Evolutionary conservation across 2,888 invertebrate genomes (phyloP).

Genomic region (Erebia palarica): DNA sequence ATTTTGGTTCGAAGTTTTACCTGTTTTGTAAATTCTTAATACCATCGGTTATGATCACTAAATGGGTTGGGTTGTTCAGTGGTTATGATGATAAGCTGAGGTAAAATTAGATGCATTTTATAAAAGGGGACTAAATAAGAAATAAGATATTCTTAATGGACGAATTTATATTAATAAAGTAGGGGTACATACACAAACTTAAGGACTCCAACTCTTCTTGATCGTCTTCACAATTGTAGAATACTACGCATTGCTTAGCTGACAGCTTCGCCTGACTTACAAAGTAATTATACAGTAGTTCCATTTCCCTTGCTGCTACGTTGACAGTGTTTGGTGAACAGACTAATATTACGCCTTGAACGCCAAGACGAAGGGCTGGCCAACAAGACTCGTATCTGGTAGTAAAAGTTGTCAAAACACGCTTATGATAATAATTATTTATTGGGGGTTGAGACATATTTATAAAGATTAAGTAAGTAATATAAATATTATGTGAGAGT

Average conservation of each 20-base stretch:
- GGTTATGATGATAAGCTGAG: too few species aligned
- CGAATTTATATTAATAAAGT: background rate
- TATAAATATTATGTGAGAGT: too few species aligned
- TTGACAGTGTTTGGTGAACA: slow-evolving; percentile 79
- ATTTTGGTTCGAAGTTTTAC: too few species aligned
- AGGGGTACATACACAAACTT: slow-evolving; percentile 73
- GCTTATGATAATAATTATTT: too few species aligned
- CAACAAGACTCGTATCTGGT: slow-evolving; percentile 88
- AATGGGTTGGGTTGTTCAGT: too few species aligned
- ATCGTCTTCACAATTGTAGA: slow-evolving; percentile 80
- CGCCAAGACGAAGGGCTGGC: slow-evolving; percentile 87
- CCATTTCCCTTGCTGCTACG: slow-evolving; percentile 81
- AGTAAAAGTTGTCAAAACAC: background rate
- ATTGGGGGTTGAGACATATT: too few species aligned
- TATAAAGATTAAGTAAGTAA: too few species aligned
- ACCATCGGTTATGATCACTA: too few species aligned
- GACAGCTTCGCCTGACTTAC: slow-evolving; percentile 85
- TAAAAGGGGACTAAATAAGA: background rate
- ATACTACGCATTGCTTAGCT: slow-evolving; percentile 85
- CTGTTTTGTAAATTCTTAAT: too few species aligned
- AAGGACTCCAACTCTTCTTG: slow-evolving; percentile 70
- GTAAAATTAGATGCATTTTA: too few species aligned
- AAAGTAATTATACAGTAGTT: slow-evolving; percentile 85
- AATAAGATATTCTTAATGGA: background rate
- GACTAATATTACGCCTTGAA: slow-evolving; percentile 87